Base-by-base conservation (phyloP, 2,113 vertebrate species). In the Ramphastos sulfuratus region DNA sequence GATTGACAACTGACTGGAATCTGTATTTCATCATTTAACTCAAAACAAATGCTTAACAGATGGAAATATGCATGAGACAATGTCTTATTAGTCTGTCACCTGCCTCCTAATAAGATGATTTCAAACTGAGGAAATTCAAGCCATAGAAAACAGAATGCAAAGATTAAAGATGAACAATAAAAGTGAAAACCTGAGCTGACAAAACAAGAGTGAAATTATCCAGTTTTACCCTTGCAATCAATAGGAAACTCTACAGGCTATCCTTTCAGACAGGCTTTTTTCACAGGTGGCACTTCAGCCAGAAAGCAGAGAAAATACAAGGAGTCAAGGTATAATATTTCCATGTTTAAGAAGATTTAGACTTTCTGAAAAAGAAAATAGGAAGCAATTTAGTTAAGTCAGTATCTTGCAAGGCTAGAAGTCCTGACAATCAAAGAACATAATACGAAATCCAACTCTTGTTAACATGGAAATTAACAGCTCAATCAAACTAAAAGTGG, bases 211-310 rank as follows among this genome's bases (percentile, higher is more conserved):
- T 9, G 50, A 86, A 21, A 82, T 79, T 93, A 93, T 79, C 50
- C 46, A 70, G 33, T 82, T 95, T 87, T 60, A 82, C 7, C 17
- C 78, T 67, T 79, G 70, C 46, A 80, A 66, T 93, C 87, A 92
- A 82, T 73, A 87, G 37, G 76, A 59, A 80, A 80, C 28, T 63
- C 71, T 76, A 70, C 46, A 82, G 81, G 35, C 52, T 93, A 3
- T 76, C 82, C 73, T 91, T 95, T 82, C 37, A 66, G 37, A 42
- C 16, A 54, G 56, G 15, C 37, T 71, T 76, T 94, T 92, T 55
- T 58, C 21, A 8, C 55, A 87, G 66, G 3, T 33, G 31, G 30
- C 28, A 48, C 23, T 44, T 73, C 78, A 76, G 25, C 14, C 58
- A 72, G 58, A 66, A 90, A 72, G 21, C 0, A 92, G 55, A 61